Base-by-base conservation (phyloP, 1,140 invertebrate species). In the Gryllus bimaculatus region DNA sequence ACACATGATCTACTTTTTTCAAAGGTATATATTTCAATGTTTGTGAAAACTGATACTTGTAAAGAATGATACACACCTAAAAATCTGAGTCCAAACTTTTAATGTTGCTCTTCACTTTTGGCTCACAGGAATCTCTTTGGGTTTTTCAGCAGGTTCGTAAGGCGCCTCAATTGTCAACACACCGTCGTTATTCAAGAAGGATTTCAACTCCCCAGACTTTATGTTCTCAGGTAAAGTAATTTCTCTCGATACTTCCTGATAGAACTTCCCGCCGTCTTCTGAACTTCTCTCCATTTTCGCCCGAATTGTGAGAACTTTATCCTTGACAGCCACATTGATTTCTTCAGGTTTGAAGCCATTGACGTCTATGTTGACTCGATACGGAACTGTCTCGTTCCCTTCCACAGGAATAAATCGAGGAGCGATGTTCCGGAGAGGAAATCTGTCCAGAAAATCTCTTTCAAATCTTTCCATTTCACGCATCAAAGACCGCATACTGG, bases 171-270 rank as follows among this genome's bases (percentile, higher is more conserved):
- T 86, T 6, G 81, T 81, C 39, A 88, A 81, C 18, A 85, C 79
- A 8, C 86, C 86, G 79, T 83, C 83, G 8, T 80, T 79, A 20
- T 81, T 83, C 18, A 86, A 80, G 48, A 83, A 81, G 4, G 85
- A 86, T 48, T 84, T 85, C 13, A 88, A 80, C 66, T 83, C 81
- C 73, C 84, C 81, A 10, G 82, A 80, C 48, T 86, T 83, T 8
- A 87, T 82, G 47, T 84, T 85, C 75, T 86, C 83, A 0, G 87
- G 87, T 8, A 88, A 66, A 1, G 86, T 83, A 78, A 84, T 87
- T 18, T 84, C 83, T 7, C 86, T 82, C 20, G 80, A 81, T 77
- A 86, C 83, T 81, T 87, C 86, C 49, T 85, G 84, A 47, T 84
- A 83, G 73, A 83, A 82, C 20, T 83, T 81, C 20, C 83, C 84